Base-by-base conservation (phyloP, 2,888 invertebrate genomes). In the Aphodius sticticus region DNA sequence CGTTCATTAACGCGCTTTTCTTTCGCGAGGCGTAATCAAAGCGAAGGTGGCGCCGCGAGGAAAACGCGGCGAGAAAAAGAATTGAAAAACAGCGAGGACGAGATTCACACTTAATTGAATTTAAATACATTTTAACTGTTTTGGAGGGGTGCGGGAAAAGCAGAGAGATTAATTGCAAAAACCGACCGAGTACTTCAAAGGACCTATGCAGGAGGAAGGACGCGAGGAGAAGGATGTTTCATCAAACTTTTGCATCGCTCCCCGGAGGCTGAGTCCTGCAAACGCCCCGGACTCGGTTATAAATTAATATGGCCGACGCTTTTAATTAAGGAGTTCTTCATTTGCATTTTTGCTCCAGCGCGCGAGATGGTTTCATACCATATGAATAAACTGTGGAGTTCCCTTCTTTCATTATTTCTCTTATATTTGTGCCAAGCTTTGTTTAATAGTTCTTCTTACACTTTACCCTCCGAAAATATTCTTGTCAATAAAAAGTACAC, bases 1-100 rank as follows among this genome's bases (percentile, higher is more conserved):
- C 53, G 53, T 53, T 53, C 53, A 53, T 53, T 53, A 53, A 53
- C 53, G 53, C 53, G 53, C 53, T 53, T 53, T 53, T 53, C 53
- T 53, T 53, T 53, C 53, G 53, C 12, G 9, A 1, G 7, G 53
- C 53, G 12, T 53, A 53, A 53, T 53, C 53, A 53, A 53, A 53
- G 53, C 53, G 53, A 53, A 53, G 12, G 12, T 53, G 7, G 7
- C 12, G 53, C 53, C 53, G 3, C 9, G 12, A 12, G 53, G 9
- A 53, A 53, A 7, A 12, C 53, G 53, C 9, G 12, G 4, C 7
- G 12, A 53, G 53, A 53, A 53, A 53, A 9, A 12, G 12, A 53
- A 53, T 2, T 53, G 53, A 53, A 53, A 53, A 53, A 53, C 9
- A 53, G 53, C 53, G 53, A 53, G 1, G 53, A 53, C 53, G 53